Evolutionary conservation across 2,888 invertebrate species (phyloP), one percentile per base, ranked within the genome.

Genomic region (Choreutis nemorana): DNA sequence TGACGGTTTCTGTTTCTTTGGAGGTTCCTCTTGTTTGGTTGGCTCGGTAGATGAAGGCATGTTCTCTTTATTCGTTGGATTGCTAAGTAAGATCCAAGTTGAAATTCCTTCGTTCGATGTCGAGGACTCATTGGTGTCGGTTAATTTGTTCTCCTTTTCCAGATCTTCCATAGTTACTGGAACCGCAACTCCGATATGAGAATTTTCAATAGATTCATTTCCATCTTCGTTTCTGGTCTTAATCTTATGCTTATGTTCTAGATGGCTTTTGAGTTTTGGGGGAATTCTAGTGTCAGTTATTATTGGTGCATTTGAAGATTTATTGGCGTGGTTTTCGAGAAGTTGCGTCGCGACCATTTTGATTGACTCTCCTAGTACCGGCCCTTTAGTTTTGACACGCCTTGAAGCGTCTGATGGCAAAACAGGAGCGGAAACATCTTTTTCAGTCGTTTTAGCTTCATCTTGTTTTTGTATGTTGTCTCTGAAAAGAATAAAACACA

Each of bases 1-100:
- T 8, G 45, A 45, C 3, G 70, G 58, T 28, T 68, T 66, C 22
- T 55, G 48, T 49, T 80, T 68, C 37, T 73, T 73, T 11, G 44
- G 45, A 11, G 40, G 44, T 27, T 66, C 68, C 14, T 73, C 62
- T 15, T 48, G 33, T 53, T 73, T 66, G 4, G 68, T 65, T 3
- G 75, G 53, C 38, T 75, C 77, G 1, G 73, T 77, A n/a, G 71
- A 57, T 18, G 49, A 45, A 14, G 57, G 44, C 4, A 43, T 36
- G 30, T 55, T 67, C 27, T 63, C 62, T 40, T 55, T 65, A 2
- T 55, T 59, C 2, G 58, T 41, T 1, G 80, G 67, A 36, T 64
- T 75, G 38, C 87, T 89, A 10, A 90, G 55, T 10, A 89, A 68
- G 35, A 90, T 85, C 90, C 90, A 90, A 1, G 90, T 90, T 1